Conservation (phyloP, 2,797 vertebrate genomes). For the Danio jaintianensis region DNA sequence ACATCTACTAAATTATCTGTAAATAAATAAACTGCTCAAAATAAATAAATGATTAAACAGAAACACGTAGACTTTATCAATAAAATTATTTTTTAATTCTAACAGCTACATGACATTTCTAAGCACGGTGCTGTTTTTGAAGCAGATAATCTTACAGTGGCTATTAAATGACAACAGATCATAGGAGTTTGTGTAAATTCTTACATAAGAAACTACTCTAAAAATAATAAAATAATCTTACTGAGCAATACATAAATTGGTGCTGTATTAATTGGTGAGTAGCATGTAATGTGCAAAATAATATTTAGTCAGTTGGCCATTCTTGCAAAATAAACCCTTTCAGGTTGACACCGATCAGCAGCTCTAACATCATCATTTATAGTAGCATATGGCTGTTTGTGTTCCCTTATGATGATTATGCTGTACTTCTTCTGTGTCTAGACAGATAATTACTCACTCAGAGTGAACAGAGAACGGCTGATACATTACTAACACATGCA, state of each 20-base stretch:
- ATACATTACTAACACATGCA: background rate
- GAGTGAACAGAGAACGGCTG: background rate
- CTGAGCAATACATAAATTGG: background rate
- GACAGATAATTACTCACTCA: slow-evolving; percentile 10
- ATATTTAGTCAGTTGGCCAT: background rate
- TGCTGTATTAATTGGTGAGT: background rate
- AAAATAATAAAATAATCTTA: background rate
- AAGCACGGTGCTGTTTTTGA: too few relatives aligned
- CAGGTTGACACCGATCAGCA: background rate
- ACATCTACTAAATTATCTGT: too few relatives aligned
- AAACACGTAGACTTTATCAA: too few relatives aligned
- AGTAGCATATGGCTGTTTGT: slow-evolving; percentile 2
- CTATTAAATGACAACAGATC: too few relatives aligned
- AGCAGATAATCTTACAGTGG: too few relatives aligned
- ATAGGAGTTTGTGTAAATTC: too few relatives aligned
- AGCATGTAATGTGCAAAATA: background rate
- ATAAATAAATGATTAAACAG: too few relatives aligned
- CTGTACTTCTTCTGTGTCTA: background rate
- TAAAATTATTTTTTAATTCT: too few relatives aligned
- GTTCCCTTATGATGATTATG: slow-evolving; percentile 15
- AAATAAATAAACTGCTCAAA: too few relatives aligned
- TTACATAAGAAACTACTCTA: too few relatives aligned
- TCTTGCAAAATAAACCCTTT: background rate
- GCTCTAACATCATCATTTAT: background rate
- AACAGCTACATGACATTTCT: too few relatives aligned